Evolutionary conservation across 2,113 vertebrate genomes (phyloP).

Genomic region (Amazona guildingii): DNA sequence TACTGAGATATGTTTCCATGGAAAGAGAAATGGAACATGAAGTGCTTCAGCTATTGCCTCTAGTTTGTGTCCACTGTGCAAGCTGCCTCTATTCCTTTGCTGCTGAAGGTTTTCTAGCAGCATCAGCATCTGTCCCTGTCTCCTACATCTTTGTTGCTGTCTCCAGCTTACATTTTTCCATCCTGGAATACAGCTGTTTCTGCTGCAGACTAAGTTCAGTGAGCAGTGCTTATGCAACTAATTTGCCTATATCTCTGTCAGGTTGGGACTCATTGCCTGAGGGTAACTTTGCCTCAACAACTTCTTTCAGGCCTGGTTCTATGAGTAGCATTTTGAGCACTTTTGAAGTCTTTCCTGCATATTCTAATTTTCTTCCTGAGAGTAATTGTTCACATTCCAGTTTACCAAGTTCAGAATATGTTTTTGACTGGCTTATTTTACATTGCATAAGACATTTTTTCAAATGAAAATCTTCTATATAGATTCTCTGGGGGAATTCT

Average conservation of each 20-base stretch:
- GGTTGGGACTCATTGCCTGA: neutral
- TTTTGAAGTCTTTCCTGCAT: neutral
- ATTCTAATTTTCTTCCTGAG: slow-evolving; percentile 2
- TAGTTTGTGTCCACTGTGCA: neutral
- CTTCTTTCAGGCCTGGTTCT: neutral
- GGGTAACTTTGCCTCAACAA: slow-evolving; percentile 17
- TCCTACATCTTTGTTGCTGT: neutral
- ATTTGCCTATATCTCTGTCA: slow-evolving; percentile 26
- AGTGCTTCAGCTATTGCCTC: neutral
- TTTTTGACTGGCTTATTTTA: neutral
- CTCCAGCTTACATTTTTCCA: neutral
- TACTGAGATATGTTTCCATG: neutral
- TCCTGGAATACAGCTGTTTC: neutral
- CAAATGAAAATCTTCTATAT: neutral
- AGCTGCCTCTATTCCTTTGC: neutral
- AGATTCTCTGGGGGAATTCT: neutral
- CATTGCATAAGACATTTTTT: neutral
- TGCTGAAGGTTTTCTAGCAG: neutral
- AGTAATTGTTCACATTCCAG: neutral
- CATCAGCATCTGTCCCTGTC: neutral
- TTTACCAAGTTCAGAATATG: neutral
- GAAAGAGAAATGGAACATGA: neutral
- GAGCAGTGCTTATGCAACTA: neutral
- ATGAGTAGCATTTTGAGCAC: neutral
- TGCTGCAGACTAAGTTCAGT: neutral